Evolutionary conservation across 2,113 vertebrate species (phyloP).

Genomic region (Oplegnathus fasciatus): DNA sequence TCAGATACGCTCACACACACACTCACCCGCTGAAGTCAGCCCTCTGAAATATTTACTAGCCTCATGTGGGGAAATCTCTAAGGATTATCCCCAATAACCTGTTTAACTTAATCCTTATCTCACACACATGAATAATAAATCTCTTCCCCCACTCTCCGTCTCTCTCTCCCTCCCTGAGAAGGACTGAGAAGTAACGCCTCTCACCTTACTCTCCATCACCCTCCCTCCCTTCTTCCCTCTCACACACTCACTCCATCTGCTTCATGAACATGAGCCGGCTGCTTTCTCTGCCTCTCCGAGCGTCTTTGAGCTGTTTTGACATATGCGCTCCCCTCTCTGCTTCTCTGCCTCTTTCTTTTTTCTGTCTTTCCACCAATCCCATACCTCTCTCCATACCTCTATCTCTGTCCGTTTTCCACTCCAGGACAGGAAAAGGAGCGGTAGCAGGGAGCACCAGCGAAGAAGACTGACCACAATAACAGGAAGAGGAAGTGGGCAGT

Average conservation of each 20-base stretch:
- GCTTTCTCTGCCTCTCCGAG: conserved; percentile 67
- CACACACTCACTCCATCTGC: conserved; percentile 74
- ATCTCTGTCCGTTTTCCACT: conserved; percentile 13
- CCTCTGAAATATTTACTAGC: conserved; percentile 81
- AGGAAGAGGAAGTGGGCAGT: conserved; percentile 89
- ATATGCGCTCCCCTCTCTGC: conserved; percentile 48
- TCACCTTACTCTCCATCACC: conserved; percentile 68
- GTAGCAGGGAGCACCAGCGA: conserved; percentile 55
- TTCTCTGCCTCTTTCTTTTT: conserved; percentile 26
- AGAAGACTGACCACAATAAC: conserved; percentile 86
- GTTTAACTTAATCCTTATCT: conserved; percentile 87
- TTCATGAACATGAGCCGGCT: conserved; percentile 70
- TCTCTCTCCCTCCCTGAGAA: conserved; percentile 51
- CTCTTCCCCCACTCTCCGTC: conserved; percentile 30
- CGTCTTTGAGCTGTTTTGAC: conserved; percentile 69
- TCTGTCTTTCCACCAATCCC: conserved; percentile 28
- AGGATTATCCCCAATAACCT: conserved; percentile 86
- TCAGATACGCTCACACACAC: conserved; percentile 67
- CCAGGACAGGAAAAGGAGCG: conserved; percentile 81
- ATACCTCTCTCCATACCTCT: conserved; percentile 11
- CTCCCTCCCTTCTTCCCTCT: conserved; percentile 50
- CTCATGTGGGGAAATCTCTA: conserved; percentile 81
- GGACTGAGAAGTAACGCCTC: conserved; percentile 65
- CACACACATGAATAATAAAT: conserved; percentile 85
- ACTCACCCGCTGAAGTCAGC: conserved; percentile 43